Base-by-base conservation (phyloP, 2,888 invertebrate genomes). In the Rosalia funebris region DNA sequence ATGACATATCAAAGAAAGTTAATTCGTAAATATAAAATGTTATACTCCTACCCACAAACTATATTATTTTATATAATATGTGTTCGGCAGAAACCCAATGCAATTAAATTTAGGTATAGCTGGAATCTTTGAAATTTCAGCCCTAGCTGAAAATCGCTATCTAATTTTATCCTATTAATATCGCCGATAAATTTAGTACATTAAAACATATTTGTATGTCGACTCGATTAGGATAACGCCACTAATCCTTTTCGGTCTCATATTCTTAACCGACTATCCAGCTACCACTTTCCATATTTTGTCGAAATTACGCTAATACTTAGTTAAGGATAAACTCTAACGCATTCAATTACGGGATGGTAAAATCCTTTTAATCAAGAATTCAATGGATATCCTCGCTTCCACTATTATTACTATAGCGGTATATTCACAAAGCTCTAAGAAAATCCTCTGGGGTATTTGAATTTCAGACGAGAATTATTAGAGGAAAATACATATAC, bases 341-440 rank as follows among this genome's bases (percentile, higher is more conserved):
- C 70, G 66, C 71, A 72, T 74, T 73, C 71, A 74, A 73, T 73
- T 74, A 68, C 62, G 71, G 69, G 65, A 69, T 65, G 65, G 60
- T 67, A 63, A 69, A 74, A 74, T 71, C 72, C 72, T 73, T 73
- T 72, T 72, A 74, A 73, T 72, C 72, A 70, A 64, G 66, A 73
- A 74, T 73, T 73, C 71, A 69, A 69, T 71, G 66, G 55, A 57
- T 36, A 55, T 47, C 52, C 60, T 45, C 60, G 52, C 52, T 37
- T 60, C 47, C 34, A 57, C 57, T 42, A 47, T 57, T 31, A 48
- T 50, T 39, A 48, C 48, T 55, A 55, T 45, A 19, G n/a, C 11
- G 19, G 48, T 36, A 48, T 48, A 48, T 48, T 36, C 48, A 19
- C 36, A 19, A 36, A 36, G 48, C 37, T 48, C 11, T n/a, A 32